Evolutionary conservation across 2,797 vertebrate genomes (phyloP), one percentile per base, ranked within the genome.

Genomic region (Caiman crocodilus): DNA sequence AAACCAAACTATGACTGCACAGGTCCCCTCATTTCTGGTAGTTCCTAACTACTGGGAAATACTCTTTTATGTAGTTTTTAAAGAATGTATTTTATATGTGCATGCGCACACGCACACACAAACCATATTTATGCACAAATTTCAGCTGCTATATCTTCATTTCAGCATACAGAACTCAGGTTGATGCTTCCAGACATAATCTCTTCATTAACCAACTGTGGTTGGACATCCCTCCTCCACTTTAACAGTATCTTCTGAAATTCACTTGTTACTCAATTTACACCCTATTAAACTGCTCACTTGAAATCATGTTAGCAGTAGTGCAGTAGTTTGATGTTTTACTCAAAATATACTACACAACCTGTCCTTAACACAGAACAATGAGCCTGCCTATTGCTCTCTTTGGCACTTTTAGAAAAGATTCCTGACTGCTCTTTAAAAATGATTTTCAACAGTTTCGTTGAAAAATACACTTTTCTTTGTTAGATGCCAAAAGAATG

Each of bases 81-180:
- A 30, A 50, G 73, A 7, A 55, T 42, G 32, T 55, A 75, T 30
- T 75, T n/a, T 15, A 69, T 55, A 35, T 4, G 30, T 35, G 26
- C 15, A 65, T 75, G 6, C 21, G 25, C 32, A 65, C 64, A 75
- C 21, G n/a, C n/a, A 30, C 4, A 64, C 80, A 30, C 18, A 78
- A 64, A 50, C 42, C 35, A 5, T 32, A 63, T 63, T 90, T 87
- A 60, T 50, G 7, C 6, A 85, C 35, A 91, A 76, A 30, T 10
- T 5, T 13, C 23, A 12, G 32, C 60, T 76, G 15, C 57, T 0
- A 0, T 26, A 59, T 25, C 1, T 0, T 8, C 28, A 61, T 10
- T 76, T 30, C 30, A 88, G 10, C 28, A 20, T 20, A 69, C 65
- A 69, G 55, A 85, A 79, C 6, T 77, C 5, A 69, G 14, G 5